Conservation (phyloP, 64 coral and sea anemone genomes). For the Stichodactyla helianthus region DNA sequence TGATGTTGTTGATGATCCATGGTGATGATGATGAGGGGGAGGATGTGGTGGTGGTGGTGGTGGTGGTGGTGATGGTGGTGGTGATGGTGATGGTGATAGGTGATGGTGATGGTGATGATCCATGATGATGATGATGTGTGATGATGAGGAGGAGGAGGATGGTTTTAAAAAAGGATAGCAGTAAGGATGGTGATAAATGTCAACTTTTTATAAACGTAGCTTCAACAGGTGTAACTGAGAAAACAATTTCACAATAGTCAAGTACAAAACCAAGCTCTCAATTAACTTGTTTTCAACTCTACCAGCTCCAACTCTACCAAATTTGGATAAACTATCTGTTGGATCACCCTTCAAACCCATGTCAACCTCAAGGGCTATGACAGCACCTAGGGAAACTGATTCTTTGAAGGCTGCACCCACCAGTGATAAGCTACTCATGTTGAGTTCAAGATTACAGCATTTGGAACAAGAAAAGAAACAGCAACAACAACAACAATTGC, state of each 20-base stretch:
- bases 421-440: background rate
- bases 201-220: background rate
- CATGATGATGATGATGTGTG: no score
- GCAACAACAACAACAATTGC: constrained; percentile 1
- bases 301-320: background rate
- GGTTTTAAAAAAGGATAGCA: background rate
- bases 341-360: background rate
- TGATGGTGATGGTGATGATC: no score
- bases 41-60: no score
- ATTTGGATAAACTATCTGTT: background rate
- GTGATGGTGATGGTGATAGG: no score
- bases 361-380: background rate
- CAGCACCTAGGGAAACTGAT: background rate
- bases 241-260: background rate
- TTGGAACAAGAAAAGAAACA: background rate
- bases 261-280: no score
- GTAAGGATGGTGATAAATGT: background rate
- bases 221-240: background rate
- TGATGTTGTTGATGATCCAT: no score
- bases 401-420: background rate
- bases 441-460: background rate
- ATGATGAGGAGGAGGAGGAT: no score
- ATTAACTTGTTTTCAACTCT: background rate
- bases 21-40: no score
- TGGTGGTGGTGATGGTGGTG: no score